Evolutionary conservation across 2,888 invertebrate genomes (phyloP).

Genomic region (Phytoseiulus persimilis): DNA sequence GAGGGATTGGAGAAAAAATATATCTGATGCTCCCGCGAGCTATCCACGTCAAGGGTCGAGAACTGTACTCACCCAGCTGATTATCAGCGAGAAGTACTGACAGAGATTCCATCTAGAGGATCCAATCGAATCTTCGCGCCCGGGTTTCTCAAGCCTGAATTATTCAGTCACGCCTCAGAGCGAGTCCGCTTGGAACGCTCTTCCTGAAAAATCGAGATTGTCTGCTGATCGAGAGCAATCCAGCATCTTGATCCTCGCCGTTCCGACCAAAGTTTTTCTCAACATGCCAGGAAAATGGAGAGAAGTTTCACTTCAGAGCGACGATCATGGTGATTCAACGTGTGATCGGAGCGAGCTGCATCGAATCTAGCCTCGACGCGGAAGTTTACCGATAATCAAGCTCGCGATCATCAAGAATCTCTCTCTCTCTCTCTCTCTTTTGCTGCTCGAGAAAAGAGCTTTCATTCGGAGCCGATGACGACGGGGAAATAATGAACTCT

Average conservation of each 20-base stretch:
- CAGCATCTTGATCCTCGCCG: too few relatives aligned
- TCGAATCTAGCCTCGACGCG: background rate
- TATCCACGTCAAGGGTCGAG: background rate
- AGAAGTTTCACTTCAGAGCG: background rate
- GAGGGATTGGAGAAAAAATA: background rate
- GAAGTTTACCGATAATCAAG: background rate
- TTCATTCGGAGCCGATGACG: background rate
- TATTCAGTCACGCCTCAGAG: too few relatives aligned
- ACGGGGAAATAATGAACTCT: background rate
- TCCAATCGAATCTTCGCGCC: too few relatives aligned
- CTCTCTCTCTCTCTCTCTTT: too few relatives aligned
- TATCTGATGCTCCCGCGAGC: background rate
- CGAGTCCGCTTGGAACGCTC: too few relatives aligned
- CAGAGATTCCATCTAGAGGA: too few relatives aligned
- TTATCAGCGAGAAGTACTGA: background rate
- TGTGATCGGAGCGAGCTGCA: background rate
- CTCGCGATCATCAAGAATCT: background rate
- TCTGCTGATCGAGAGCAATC: too few relatives aligned
- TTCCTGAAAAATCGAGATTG: too few relatives aligned
- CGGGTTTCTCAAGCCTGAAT: too few relatives aligned
- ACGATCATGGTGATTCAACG: background rate
- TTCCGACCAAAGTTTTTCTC: background rate
- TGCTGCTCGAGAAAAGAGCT: background rate
- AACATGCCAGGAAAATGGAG: background rate
- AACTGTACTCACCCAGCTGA: background rate